A percentile compares a stretch with the other conserved stretches of the same genome.
These are phyloP conservation scores for Ophioninae sp. DNA, from an alignment of 2,888 invertebrate genomes.

Conservation along the genomic window DNA sequence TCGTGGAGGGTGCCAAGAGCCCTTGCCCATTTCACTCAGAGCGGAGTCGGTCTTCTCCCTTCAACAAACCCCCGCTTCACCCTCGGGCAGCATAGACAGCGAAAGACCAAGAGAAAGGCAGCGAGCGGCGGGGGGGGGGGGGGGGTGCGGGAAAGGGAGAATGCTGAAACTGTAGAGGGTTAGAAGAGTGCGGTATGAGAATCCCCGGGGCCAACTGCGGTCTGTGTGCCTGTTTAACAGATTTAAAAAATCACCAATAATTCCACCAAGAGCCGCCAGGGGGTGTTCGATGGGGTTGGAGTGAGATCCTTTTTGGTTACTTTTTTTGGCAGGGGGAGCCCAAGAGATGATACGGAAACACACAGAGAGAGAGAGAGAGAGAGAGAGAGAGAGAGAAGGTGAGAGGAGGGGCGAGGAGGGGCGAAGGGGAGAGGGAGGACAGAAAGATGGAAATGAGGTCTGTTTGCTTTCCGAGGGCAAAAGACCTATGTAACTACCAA, in stretches of 20 bases:
- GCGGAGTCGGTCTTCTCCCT: slow-evolving; percentile 3
- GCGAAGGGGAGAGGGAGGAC: too few species aligned
- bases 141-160: slow-evolving; percentile 40
- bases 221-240: slow-evolving; percentile 71
- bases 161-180: slow-evolving; percentile 50
- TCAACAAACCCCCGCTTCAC: neutral
- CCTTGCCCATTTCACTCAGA: slow-evolving; percentile 40
- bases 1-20: slow-evolving; percentile 56
- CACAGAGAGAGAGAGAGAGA: neutral
- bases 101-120: slow-evolving; percentile 16
- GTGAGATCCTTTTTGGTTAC: slow-evolving; percentile 8
- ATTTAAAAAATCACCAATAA: slow-evolving; percentile 70
- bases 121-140: slow-evolving; percentile 27
- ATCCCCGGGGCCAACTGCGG: slow-evolving; percentile 64
- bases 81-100: slow-evolving; percentile 15
- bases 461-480: slow-evolving; percentile 71
- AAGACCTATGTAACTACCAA: slow-evolving; percentile 72
- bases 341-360: slow-evolving; percentile 15
- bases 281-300: slow-evolving; percentile 32
- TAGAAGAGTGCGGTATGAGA: slow-evolving; percentile 37
- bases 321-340: slow-evolving; percentile 32
- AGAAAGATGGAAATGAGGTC: slow-evolving; percentile 50
- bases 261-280: slow-evolving; percentile 59
- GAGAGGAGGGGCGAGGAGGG: slow-evolving; percentile 52
- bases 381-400: slow-evolving; percentile 5